A percentile compares a stretch with the other conserved stretches of the same genome.
Evolutionary conservation across 1,140 invertebrate genomes (phyloP).

Genomic region (Macrosteles quadrilineatus): DNA sequence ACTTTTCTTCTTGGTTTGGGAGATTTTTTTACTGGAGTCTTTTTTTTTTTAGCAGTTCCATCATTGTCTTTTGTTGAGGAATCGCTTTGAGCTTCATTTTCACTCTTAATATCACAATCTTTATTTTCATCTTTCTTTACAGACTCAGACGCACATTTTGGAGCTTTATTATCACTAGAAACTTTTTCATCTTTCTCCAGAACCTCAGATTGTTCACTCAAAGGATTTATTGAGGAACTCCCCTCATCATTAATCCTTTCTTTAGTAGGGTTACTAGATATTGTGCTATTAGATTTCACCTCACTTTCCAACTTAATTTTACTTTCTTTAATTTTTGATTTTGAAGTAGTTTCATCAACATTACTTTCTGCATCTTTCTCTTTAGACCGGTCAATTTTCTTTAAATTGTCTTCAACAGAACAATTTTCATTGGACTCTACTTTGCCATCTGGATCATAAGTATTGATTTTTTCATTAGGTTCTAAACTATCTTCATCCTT

Average conservation of each 20-base stretch:
- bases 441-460: not conserved
- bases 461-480: not conserved
- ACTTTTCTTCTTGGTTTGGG: constrained; percentile 18
- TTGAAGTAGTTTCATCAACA: not conserved
- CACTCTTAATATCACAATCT: not conserved
- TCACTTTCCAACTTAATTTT: no score
- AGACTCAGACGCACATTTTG: not conserved
- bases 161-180: no score
- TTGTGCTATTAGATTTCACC: no score
- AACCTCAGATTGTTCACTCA: no score
- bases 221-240: not conserved
- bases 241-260: not conserved
- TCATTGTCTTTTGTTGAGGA: not conserved
- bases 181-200: no score
- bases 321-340: not conserved
- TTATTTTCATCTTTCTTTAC: not conserved
- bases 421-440: not conserved
- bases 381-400: not conserved
- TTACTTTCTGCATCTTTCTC: no score
- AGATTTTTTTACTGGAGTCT: constrained; percentile 10
- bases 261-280: no score
- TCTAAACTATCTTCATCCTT: not conserved
- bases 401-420: not conserved
- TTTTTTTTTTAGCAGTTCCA: constrained; percentile 6
- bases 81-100: not conserved